Base-by-base conservation (phyloP, 2,888 invertebrate species). In the Tinea semifulvella region DNA sequence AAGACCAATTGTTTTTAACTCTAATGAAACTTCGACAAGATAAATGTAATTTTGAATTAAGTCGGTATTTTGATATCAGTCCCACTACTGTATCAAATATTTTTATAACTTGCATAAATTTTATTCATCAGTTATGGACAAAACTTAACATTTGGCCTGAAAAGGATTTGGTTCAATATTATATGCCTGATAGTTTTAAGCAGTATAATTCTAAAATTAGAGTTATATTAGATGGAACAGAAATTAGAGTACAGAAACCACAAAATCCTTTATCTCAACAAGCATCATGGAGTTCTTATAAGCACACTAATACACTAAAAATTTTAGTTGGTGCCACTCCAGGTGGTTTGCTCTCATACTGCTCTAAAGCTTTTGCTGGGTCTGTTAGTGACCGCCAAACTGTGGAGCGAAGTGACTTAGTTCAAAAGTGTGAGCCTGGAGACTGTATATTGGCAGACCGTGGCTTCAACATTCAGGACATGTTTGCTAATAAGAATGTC, bases 141-240 rank as follows among this genome's bases (percentile, higher is more conserved):
- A 31, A 31, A 31, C 10, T 31, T 10, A 31, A 31, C 11, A 31
- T 31, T 31, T 31, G 31, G 31, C 31, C 31, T 11, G 31, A 31
- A 13, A 31, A 31, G 13, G 31, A 31, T 31, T 31, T 31, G 11
- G 31, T 31, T 6, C 31, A 13, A 5, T 13, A 31, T 13, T 31
- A 31, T 31, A 31, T 31, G 31, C 31, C 10, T 31, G 8, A 22
- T 22, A 22, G 25, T 22, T 22, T 22, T 22, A 22, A 22, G 25
- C 8, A 5, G 8, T 7, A 22, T 22, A 22, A 22, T 22, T 5
- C 5, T 7, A 22, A 22, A 22, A 7, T 5, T 22, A 22, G 25
- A 7, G 25, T 22, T 7, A 22, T 8, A 7, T 8, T 7, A 5
- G 25, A 22, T 7, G 8, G 8, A 22, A 22, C 8, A 5, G 5